Evolutionary conservation across 1,140 invertebrate genomes (phyloP), one percentile per base, ranked within the genome.

Genomic region (Diorhabda sublineata): DNA sequence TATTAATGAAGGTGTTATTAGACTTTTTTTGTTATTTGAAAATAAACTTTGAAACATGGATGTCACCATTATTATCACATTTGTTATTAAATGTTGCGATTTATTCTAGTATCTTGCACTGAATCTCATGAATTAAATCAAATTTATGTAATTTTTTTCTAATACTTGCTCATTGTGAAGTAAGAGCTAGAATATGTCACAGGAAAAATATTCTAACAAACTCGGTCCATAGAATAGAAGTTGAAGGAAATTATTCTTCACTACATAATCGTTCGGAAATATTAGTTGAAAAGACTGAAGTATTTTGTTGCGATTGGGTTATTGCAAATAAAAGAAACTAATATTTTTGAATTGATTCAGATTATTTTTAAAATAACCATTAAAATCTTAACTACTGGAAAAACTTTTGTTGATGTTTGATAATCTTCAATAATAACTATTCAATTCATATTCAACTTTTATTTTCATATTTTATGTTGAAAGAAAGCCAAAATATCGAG

Each of bases 191-290:
- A 52, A 52, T 52, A 52, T 52, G 47, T 52, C 47, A n/a, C 47
- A 52, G 47, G 47, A 52, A 52, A 26, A 52, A 52, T 52, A 52
- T 52, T 52, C 47, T 52, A 52, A 52, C 47, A 52, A 52, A 52
- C n/a, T 52, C 47, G n/a, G 47, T 52, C 47, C 47, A 52, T 52
- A 52, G 47, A 6, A 52, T 52, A 52, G 47, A 8, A 52, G 26
- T 26, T 26, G 26, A 26, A 26, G 26, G 26, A 26, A 26, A 52
- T 52, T 52, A 8, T 52, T 52, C n/a, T 8, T 52, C 47, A 52
- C 2, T n/a, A 52, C 6, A 8, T 8, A 2, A 8, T 52, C n/a
- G 47, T 52, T 52, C 47, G 47, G n/a, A 52, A 52, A 52, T 52
- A 52, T 52, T n/a, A n/a, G 47, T 52, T 52, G 47, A 8, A 6